phyloP scores from a whole-genome alignment of 2,797 vertebrate species.

The Gephyroberyx darwinii region DNA sequence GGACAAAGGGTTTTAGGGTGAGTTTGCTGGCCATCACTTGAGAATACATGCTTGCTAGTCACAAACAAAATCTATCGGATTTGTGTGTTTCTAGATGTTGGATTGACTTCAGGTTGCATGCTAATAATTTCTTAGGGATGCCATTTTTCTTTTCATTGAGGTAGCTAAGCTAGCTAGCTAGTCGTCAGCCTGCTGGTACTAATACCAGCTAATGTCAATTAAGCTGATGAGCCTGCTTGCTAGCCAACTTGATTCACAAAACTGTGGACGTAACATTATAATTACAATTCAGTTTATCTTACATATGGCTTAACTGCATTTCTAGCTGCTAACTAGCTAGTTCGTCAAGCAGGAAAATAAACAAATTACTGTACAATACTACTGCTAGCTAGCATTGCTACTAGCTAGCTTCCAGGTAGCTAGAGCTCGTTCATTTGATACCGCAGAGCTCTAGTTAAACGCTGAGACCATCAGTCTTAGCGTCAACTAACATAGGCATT shows the following conservation, averaged over 20 bases:
- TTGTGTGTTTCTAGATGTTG: slow-evolving; percentile 12
- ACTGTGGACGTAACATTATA: neutral
- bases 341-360: neutral
- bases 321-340: neutral
- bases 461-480: neutral
- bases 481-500: neutral
- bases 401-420: slow-evolving; percentile 36
- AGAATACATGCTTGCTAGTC: slow-evolving; percentile 20
- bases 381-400: slow-evolving; percentile 1
- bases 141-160: slow-evolving; percentile 43
- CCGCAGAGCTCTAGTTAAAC: neutral
- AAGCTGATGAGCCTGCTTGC: neutral
- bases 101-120: slow-evolving; percentile 55
- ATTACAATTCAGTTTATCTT: neutral
- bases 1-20: slow-evolving; percentile 67
- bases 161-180: slow-evolving; percentile 46
- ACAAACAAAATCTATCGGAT: slow-evolving; percentile 13
- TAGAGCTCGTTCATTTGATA: neutral
- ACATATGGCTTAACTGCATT: neutral
- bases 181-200: neutral
- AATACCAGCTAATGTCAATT: neutral
- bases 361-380: neutral
- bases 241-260: neutral
- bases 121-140: slow-evolving; percentile 38
- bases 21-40: slow-evolving; percentile 57